Conservation (phyloP, 2,113 vertebrate genomes). For the Pagrus major region DNA sequence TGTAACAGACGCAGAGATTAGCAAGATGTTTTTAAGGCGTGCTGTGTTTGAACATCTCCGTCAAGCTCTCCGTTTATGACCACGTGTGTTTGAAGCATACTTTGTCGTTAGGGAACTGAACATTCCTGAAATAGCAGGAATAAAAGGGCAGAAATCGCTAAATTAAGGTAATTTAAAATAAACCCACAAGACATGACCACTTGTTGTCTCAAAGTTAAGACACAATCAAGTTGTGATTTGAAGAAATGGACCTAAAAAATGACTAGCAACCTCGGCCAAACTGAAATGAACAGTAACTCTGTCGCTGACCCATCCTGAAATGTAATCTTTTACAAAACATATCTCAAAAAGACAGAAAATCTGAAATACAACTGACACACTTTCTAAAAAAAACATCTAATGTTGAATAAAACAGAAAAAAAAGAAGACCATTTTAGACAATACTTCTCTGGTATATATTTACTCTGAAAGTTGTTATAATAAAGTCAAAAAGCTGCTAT, state of each 20-base stretch:
- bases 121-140: neutral
- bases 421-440: constrained; percentile 13
- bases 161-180: neutral
- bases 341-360: neutral
- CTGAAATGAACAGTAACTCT: neutral
- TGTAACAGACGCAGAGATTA: neutral
- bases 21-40: neutral
- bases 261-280: neutral
- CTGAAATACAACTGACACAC: constrained; percentile 3
- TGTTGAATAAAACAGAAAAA: neutral
- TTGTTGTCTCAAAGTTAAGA: neutral
- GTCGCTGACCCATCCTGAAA: constrained; percentile 27
- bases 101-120: neutral
- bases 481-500: constrained; percentile 31
- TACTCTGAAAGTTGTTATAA: constrained; percentile 12
- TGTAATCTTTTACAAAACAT: constrained; percentile 13
- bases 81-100: neutral
- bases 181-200: neutral
- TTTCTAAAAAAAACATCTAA: constrained; percentile 14
- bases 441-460: constrained; percentile 58
- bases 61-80: no score
- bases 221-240: neutral
- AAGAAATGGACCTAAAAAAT: neutral
- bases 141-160: neutral
- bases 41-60: neutral